Conservation (phyloP, 1,140 invertebrate genomes). For the Tribolium madens region DNA sequence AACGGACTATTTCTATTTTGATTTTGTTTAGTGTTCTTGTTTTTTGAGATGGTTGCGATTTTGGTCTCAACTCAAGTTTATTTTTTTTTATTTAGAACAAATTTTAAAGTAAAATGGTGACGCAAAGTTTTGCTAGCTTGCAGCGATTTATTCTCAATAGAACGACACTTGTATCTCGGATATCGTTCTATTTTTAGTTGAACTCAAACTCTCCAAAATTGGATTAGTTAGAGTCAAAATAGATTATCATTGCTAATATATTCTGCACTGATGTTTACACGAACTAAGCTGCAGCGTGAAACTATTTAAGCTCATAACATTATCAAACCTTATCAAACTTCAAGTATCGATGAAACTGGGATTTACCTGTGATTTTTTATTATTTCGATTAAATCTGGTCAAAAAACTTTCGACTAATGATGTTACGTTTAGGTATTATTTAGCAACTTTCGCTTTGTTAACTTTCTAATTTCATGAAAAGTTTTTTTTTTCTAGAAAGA, state of each 20-base stretch:
- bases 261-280: constrained; percentile 12
- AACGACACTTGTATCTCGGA: too few relatives aligned
- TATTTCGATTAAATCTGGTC: too few relatives aligned
- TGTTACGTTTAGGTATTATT: too few relatives aligned
- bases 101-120: not conserved
- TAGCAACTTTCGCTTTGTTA: too few relatives aligned
- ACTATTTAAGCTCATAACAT: constrained; percentile 1
- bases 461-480: too few relatives aligned
- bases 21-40: not conserved
- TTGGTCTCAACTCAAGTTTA: not conserved
- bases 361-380: not conserved
- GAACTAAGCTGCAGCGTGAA: not conserved
- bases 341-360: not conserved
- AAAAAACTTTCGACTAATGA: too few relatives aligned
- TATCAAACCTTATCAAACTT: too few relatives aligned
- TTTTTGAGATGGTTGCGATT: not conserved
- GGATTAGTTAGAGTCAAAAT: constrained; percentile 9
- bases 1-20: not conserved
- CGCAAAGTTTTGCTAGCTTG: not conserved
- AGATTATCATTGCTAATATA: constrained; percentile 19
- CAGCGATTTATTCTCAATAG: not conserved
- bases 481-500: too few relatives aligned
- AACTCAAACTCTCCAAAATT: not conserved
- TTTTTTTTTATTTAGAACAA: not conserved
- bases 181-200: too few relatives aligned